Percentiles rank a stretch among this genome's conserved stretches.
phyloP scores from a whole-genome alignment of 2,888 invertebrate species.

The Cheiracanthium punctorium region DNA sequence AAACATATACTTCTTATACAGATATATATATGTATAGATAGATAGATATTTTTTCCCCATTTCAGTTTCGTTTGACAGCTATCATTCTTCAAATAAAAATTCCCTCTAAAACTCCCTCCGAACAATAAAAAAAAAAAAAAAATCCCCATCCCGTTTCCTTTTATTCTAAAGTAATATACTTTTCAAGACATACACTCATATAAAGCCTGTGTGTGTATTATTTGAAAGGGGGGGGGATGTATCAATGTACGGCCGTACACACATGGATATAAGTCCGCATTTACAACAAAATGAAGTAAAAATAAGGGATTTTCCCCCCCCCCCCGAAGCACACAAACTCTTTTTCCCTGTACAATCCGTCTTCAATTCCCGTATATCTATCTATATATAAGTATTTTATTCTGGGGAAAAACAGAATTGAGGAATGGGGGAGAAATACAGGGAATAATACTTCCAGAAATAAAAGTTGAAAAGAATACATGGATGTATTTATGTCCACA shows the following conservation, averaged over 20 bases:
- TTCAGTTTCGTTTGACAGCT: constrained; percentile 62
- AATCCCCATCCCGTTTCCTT: constrained; percentile 7
- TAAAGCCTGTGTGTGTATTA: neutral
- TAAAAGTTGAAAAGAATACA: constrained; percentile 23
- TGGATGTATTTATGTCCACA: neutral
- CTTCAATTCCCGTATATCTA: neutral
- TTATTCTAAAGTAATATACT: constrained; percentile 48
- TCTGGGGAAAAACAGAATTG: neutral
- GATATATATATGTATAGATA: no score
- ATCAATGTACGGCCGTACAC: neutral
- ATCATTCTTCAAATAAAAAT: constrained; percentile 67
- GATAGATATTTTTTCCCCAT: constrained; percentile 9
- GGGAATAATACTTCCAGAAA: constrained; percentile 29
- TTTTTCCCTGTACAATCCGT: neutral
- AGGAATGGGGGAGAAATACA: constrained; percentile 42
- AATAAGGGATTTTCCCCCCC: no score
- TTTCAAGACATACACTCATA: neutral
- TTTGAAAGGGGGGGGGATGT: neutral
- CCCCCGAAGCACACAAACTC: no score
- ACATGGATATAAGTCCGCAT: neutral
- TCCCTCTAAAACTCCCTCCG: neutral
- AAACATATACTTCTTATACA: constrained; percentile 54
- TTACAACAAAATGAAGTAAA: neutral
- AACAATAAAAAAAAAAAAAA: neutral
- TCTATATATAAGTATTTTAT: neutral